Conservation (phyloP, 2,113 vertebrate species). For the Collichthys lucidus region DNA sequence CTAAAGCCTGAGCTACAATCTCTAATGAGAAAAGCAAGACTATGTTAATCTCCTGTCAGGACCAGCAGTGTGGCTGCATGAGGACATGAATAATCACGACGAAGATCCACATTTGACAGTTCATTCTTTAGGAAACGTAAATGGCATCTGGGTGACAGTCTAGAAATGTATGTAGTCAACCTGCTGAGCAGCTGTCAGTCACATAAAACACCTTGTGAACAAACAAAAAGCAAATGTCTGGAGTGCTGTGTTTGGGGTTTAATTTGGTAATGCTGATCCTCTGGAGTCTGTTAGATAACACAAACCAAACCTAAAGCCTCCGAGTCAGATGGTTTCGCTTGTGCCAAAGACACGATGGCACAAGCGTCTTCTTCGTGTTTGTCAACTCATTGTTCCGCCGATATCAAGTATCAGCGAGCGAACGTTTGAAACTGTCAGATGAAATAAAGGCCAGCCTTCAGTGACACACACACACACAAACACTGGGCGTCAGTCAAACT, state of each 20-base stretch:
- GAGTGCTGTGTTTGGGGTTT: constrained; percentile 37
- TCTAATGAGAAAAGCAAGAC: background rate
- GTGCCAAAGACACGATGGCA: constrained; percentile 18
- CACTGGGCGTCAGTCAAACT: constrained; percentile 15
- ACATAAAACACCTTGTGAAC: background rate
- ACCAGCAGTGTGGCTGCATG: background rate
- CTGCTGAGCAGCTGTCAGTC: background rate
- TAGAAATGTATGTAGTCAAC: background rate
- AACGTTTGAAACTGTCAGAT: constrained; percentile 4
- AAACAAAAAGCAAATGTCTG: constrained; percentile 20
- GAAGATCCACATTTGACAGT: background rate
- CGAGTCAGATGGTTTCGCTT: background rate
- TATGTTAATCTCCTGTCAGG: background rate
- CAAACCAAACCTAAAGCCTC: constrained; percentile 1
- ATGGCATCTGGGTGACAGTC: background rate
- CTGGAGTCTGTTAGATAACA: constrained; percentile 31
- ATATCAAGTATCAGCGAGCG: constrained; percentile 4
- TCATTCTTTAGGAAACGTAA: background rate
- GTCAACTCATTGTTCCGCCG: background rate
- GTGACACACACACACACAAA: constrained; percentile 26
- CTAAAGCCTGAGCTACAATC: background rate
- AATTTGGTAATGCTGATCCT: constrained; percentile 34
- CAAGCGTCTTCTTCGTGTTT: background rate
- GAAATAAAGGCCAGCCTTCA: constrained; percentile 8
- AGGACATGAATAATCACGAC: background rate